Base-by-base conservation (phyloP, 2,113 vertebrate genomes). In the Petaurus breviceps region DNA sequence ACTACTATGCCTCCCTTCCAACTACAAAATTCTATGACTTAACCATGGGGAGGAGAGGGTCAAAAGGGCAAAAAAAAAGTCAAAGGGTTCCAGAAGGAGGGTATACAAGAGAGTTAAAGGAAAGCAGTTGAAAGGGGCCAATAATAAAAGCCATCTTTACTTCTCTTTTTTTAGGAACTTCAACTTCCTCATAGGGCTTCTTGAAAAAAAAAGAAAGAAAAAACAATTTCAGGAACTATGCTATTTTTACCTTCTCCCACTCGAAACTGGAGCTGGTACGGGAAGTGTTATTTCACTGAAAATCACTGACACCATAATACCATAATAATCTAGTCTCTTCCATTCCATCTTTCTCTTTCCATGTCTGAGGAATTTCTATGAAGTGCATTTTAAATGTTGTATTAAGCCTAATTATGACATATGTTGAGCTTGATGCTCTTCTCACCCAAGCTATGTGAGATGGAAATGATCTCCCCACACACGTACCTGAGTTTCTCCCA, bases 221-320 rank as follows among this genome's bases (percentile, higher is more conserved):
- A 84, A 84, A 43, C 37, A 84, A 84, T 84, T 84, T 84, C 68
- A 84, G 68, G 68, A 84, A 84, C 68, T 84, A n/a, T 77, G 68
- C 43, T 84, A 84, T 84, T 84, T 84, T 84, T 84, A 43, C 68
- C 68, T 84, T 84, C 68, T 84, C 68, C 68, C 68, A 84, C 68
- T 84, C 68, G 68, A 84, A 84, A 84, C 68, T 84, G 68, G 68
- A 84, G 68, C 68, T 84, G 68, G 68, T 84, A 84, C 68, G 68
- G 68, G n/a, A 84, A 84, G 68, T 84, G 68, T 84, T 84, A 84
- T 84, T 84, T 84, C 68, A 84, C 68, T 84, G 68, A 84, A 84
- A 84, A 84, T 84, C 68, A 84, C n/a, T 84, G 68, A 84, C 68
- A 84, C 68, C 68, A 84, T 84, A 84, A 84, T 84, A n/a, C 68